Evolutionary conservation across 2,113 vertebrate genomes (phyloP).

Genomic region (Microcebus jonahi): DNA sequence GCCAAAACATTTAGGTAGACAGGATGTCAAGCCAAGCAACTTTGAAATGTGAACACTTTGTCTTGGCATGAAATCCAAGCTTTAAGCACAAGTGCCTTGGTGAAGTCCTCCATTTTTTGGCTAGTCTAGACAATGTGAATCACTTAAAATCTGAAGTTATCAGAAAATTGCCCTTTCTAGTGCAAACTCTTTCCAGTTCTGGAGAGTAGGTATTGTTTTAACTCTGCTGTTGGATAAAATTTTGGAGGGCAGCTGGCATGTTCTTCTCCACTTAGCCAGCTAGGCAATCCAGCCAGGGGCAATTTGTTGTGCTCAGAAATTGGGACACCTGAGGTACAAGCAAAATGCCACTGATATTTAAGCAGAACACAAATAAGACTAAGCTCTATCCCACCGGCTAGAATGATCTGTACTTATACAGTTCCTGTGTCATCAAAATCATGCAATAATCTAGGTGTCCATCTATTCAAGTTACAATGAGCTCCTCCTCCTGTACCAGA

Average conservation of each 20-base stretch:
- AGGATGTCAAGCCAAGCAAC: constrained; percentile 25
- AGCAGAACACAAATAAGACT: background rate
- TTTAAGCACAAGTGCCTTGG: background rate
- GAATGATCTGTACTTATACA: background rate
- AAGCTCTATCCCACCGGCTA: background rate
- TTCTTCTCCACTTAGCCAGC: background rate
- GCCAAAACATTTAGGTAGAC: constrained; percentile 63
- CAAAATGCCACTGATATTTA: background rate
- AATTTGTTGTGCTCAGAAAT: background rate
- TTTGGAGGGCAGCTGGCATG: background rate
- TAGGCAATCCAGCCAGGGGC: background rate
- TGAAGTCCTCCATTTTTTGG: background rate
- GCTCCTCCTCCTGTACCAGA: background rate
- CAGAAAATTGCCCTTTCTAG: background rate
- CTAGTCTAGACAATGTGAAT: background rate
- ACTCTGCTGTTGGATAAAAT: background rate
- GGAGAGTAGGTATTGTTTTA: constrained; percentile 2
- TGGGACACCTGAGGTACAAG: background rate
- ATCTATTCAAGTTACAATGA: background rate
- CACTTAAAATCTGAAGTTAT: background rate
- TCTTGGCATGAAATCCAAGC: background rate
- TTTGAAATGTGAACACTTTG: constrained; percentile 52
- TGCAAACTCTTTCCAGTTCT: background rate
- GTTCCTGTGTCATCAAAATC: background rate
- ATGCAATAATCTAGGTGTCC: background rate